Conservation (phyloP, 30 jellyfish, hydroid and myxozoan genomes). For the Turritopsis dohrnii region DNA sequence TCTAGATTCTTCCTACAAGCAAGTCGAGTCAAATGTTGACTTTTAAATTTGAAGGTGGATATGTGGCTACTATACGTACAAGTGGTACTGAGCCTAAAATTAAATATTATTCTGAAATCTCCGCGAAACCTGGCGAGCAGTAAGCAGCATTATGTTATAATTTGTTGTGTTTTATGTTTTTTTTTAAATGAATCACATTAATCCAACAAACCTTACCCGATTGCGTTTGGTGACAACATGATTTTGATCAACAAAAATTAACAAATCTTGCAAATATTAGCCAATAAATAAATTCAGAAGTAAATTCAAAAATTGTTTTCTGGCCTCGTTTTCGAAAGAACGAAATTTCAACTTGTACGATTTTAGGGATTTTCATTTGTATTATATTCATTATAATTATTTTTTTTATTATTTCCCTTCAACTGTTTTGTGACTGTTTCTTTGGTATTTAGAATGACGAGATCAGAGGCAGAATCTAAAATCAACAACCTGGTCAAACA, state of each 20-base stretch:
- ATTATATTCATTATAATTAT: neutral
- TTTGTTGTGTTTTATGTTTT: too few relatives aligned
- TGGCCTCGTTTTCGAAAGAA: neutral
- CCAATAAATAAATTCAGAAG: too few relatives aligned
- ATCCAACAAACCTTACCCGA: too few relatives aligned
- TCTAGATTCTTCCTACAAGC: constrained; percentile 78
- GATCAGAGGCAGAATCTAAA: constrained; percentile 39
- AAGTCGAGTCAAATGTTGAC: constrained; percentile 85
- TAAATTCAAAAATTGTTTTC: too few relatives aligned
- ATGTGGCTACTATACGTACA: constrained; percentile 85
- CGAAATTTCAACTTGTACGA: neutral
- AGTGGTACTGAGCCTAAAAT: constrained; percentile 96
- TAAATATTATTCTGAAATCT: constrained; percentile 73
- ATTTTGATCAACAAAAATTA: too few relatives aligned
- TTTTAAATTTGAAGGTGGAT: constrained; percentile 60
- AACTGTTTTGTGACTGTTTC: neutral
- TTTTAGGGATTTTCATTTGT: neutral
- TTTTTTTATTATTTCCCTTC: neutral
- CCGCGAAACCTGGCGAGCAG: constrained; percentile 69
- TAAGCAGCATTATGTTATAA: too few relatives aligned
- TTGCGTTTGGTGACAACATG: neutral
- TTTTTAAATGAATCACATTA: neutral
- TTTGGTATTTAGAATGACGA: constrained; percentile 36
- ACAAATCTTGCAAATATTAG: too few relatives aligned
- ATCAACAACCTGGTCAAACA: constrained; percentile 37